Evolutionary conservation across 92 coral and sea anemone genomes (phyloP).

Genomic region (Actinernus sp.): DNA sequence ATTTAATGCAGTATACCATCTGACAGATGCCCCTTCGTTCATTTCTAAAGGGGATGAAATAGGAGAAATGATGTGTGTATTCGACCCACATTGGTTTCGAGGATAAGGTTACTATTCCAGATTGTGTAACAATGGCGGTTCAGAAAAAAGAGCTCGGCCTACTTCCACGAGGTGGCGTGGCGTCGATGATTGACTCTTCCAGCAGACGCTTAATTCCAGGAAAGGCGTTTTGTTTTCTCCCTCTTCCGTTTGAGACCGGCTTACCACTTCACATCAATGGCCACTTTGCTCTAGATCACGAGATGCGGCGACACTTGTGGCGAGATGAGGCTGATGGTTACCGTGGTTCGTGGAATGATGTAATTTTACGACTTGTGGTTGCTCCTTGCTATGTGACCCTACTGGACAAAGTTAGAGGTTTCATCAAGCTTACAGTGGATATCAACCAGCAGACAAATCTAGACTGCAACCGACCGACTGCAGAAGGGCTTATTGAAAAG

Average conservation of each 20-base stretch:
- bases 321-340: slow-evolving; percentile 39
- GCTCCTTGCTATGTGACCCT: slow-evolving; percentile 64
- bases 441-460: background rate
- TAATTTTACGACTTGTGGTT: slow-evolving; percentile 40
- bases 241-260: slow-evolving; percentile 70
- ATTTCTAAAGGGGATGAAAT: slow-evolving; percentile 65
- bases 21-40: too few species aligned
- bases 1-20: slow-evolving; percentile 92
- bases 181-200: slow-evolving; percentile 30
- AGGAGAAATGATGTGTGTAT: slow-evolving; percentile 72
- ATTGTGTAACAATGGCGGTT: slow-evolving; percentile 27
- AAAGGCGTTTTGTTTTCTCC: slow-evolving; percentile 38
- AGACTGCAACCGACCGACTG: background rate
- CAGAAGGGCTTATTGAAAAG: slow-evolving; percentile 7
- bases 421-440: background rate
- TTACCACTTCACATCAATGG: too few species aligned
- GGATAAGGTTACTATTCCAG: background rate
- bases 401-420: slow-evolving; percentile 35
- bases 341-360: slow-evolving; percentile 63
- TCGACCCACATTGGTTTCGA: slow-evolving; percentile 85
- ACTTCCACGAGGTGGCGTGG: slow-evolving; percentile 92
- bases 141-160: slow-evolving; percentile 45
- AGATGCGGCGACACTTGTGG: slow-evolving; percentile 65
- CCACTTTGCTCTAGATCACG: too few species aligned
- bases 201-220: background rate